Conservation (phyloP, 2,113 vertebrate species). For the Platanista minor region DNA sequence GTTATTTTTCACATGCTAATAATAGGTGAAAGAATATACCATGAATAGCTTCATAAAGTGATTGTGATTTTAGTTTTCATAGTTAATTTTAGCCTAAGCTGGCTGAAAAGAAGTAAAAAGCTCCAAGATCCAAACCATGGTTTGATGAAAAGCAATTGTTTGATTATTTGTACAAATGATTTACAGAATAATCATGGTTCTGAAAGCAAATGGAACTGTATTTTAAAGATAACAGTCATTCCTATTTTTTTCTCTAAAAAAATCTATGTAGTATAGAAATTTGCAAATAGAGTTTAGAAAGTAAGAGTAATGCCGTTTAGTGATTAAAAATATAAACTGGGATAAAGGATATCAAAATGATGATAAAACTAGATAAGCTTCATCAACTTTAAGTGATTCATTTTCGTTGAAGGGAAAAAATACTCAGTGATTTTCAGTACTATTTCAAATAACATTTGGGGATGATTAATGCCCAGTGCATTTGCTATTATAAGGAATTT, state of each 20-base stretch:
- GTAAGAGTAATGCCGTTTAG: constrained; percentile 24
- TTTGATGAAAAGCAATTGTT: constrained; percentile 55
- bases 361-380: constrained; percentile 73
- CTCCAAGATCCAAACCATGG: constrained; percentile 40
- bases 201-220: constrained; percentile 21
- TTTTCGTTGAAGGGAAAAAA: constrained; percentile 60
- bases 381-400: constrained; percentile 69
- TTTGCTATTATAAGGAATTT: constrained; percentile 68
- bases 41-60: constrained; percentile 55
- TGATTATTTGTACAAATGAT: constrained; percentile 35
- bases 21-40: constrained; percentile 46
- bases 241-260: constrained; percentile 56
- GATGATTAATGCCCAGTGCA: constrained; percentile 65
- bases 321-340: constrained; percentile 67
- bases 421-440: constrained; percentile 63
- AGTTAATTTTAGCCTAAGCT: constrained; percentile 52
- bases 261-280: constrained; percentile 36
- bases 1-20: constrained; percentile 53
- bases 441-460: constrained; percentile 74
- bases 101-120: constrained; percentile 44
- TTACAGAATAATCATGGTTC: constrained; percentile 22
- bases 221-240: constrained; percentile 61
- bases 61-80: constrained; percentile 56
- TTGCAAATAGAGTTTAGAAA: constrained; percentile 61
- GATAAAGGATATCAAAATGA: constrained; percentile 61